Evolutionary conservation across 2,113 vertebrate species (phyloP).

Genomic region (Phalacrocorax brasilianus): DNA sequence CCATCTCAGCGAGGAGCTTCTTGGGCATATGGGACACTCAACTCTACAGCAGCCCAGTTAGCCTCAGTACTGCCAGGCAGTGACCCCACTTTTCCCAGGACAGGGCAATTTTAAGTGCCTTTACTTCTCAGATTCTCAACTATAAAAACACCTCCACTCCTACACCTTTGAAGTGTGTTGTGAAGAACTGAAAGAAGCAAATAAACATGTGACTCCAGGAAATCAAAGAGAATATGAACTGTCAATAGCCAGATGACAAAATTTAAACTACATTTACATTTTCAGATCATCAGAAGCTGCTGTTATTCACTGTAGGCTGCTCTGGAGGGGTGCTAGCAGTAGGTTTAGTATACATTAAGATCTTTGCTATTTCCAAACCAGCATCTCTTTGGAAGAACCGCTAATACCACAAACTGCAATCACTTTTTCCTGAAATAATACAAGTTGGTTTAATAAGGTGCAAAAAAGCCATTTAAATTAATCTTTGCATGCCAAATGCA

Average conservation of each 20-base stretch:
- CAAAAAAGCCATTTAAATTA: neutral
- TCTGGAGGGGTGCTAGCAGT: neutral
- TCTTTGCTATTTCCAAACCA: neutral
- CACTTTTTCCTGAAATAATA: neutral
- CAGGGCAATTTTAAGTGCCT: neutral
- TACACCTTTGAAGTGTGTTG: fast-evolving
- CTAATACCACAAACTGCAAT: neutral
- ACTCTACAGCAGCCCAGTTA: neutral
- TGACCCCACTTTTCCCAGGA: neutral
- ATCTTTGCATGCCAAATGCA: neutral
- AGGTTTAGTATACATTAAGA: neutral
- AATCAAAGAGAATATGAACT: neutral
- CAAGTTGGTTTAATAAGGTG: neutral
- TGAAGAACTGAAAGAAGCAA: neutral
- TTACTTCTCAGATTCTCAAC: neutral
- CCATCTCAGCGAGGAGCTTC: neutral
- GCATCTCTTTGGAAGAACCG: neutral
- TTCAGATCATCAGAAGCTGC: neutral
- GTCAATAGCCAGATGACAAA: neutral
- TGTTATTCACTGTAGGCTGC: neutral
- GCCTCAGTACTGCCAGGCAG: neutral
- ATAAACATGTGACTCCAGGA: neutral
- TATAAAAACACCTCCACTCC: neutral
- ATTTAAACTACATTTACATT: neutral
- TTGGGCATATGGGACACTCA: neutral